Percentiles rank a stretch among this genome's conserved stretches.
phyloP scores from a whole-genome alignment of 2,888 invertebrate species.

The Orthosia cruda region DNA sequence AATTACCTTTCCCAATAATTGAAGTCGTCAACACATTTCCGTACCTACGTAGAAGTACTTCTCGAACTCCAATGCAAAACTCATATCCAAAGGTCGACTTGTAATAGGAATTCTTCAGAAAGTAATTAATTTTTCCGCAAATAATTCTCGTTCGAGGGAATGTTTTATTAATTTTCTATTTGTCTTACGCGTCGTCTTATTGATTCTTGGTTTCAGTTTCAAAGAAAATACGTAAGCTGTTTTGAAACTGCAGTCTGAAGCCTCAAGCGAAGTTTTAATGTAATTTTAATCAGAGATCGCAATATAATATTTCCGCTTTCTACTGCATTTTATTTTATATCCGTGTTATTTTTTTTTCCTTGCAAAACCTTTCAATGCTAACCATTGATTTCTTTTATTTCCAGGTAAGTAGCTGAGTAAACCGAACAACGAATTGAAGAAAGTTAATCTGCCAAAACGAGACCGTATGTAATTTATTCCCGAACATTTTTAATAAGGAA shows the following conservation, averaged over 20 bases:
- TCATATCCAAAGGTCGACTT: slow-evolving; percentile 64
- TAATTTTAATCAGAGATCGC: slow-evolving; percentile 5
- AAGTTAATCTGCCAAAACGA: slow-evolving; percentile 56
- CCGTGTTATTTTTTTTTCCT: not conserved
- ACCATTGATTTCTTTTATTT: slow-evolving; percentile 68
- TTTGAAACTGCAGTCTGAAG: slow-evolving; percentile 33
- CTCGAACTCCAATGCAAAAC: slow-evolving; percentile 61
- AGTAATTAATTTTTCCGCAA: slow-evolving; percentile 83
- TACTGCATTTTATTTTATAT: not conserved
- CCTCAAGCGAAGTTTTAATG: slow-evolving; percentile 9
- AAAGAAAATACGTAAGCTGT: slow-evolving; percentile 31
- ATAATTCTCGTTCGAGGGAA: slow-evolving; percentile 76
- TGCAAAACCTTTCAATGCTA: slow-evolving; percentile 28
- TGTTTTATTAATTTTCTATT: slow-evolving; percentile 80
- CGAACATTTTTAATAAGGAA: slow-evolving; percentile 61
- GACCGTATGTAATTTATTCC: slow-evolving; percentile 69
- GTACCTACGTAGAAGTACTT: slow-evolving; percentile 43
- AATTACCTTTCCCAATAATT: slow-evolving; percentile 29
- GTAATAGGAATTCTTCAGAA: slow-evolving; percentile 79
- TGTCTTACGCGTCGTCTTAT: slow-evolving; percentile 68
- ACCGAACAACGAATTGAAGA: slow-evolving; percentile 42
- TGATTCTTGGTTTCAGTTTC: slow-evolving; percentile 53
- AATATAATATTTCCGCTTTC: not conserved
- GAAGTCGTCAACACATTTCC: slow-evolving; percentile 35
- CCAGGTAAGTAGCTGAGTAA: slow-evolving; percentile 83